These are phyloP conservation scores for Gallinago undulata DNA, from an alignment of 2,113 vertebrate species.

Conservation along the genomic window DNA sequence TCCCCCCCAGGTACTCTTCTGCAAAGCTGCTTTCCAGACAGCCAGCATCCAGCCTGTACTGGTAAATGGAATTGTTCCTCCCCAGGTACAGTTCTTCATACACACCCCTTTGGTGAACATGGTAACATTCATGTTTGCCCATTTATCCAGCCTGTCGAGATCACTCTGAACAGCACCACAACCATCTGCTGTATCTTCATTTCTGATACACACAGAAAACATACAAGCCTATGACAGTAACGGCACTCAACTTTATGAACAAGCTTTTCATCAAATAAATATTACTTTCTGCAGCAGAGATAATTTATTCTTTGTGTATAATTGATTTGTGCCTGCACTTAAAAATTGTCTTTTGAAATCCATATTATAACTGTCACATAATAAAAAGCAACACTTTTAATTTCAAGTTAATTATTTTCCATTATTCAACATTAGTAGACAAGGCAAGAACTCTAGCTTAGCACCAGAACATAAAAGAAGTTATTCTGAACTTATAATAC, in stretches of 20 bases:
- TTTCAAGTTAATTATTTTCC: conserved; percentile 72
- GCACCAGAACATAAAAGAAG: conserved; percentile 49
- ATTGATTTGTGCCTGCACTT: conserved; percentile 69
- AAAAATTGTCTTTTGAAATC: conserved; percentile 68
- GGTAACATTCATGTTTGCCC: accelerated
- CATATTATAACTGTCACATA: conserved; percentile 63
- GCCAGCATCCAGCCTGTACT: background rate
- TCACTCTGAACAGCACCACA: background rate
- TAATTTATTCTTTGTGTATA: conserved; percentile 65
- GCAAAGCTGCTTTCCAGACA: accelerated
- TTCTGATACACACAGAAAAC: background rate
- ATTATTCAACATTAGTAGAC: conserved; percentile 67
- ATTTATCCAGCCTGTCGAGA: background rate
- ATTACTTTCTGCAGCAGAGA: conserved; percentile 18
- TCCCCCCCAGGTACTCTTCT: background rate
- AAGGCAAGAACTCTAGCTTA: conserved; percentile 53
- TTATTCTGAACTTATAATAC: conserved; percentile 62
- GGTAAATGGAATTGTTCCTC: background rate
- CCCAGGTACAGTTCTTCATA: background rate
- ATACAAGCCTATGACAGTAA: background rate
- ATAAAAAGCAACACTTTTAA: conserved; percentile 70
- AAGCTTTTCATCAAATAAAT: conserved; percentile 49
- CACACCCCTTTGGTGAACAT: background rate
- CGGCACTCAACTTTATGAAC: background rate
- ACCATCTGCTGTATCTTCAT: background rate